Evolutionary conservation across 2,113 vertebrate species (phyloP).

Genomic region (Ageneiosus marmoratus): DNA sequence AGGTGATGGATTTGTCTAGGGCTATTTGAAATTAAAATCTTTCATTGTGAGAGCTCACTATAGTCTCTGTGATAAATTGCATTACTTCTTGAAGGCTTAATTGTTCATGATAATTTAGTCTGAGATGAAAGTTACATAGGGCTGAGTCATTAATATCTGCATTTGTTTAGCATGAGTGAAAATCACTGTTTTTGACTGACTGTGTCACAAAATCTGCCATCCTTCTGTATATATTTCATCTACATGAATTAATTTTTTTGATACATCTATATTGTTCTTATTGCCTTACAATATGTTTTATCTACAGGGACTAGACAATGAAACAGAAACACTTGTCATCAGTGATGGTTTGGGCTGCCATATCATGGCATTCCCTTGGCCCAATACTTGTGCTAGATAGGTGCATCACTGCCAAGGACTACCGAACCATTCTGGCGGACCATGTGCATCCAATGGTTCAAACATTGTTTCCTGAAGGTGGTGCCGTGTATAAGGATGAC

Average conservation of each 20-base stretch:
- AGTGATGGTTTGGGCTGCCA: too few relatives aligned
- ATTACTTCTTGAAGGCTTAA: slow-evolving; percentile 56
- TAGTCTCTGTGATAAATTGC: slow-evolving; percentile 48
- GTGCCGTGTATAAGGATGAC: too few relatives aligned
- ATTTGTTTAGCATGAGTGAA: slow-evolving; percentile 49
- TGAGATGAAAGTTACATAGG: slow-evolving; percentile 56
- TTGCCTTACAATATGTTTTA: not conserved
- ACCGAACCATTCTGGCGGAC: too few relatives aligned
- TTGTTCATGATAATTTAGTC: slow-evolving; percentile 56
- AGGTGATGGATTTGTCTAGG: slow-evolving; percentile 40
- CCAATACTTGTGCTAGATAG: too few relatives aligned
- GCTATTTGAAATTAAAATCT: slow-evolving; percentile 28
- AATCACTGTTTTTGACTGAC: slow-evolving; percentile 31
- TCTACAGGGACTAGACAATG: too few relatives aligned
- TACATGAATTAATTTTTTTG: not conserved
- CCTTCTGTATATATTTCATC: not conserved
- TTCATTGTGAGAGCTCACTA: slow-evolving; percentile 16
- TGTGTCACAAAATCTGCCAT: slow-evolving; percentile 1
- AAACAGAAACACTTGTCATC: too few relatives aligned
- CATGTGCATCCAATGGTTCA: too few relatives aligned
- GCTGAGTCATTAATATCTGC: slow-evolving; percentile 61
- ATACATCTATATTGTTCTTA: not conserved
- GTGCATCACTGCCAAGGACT: too few relatives aligned
- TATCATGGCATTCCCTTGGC: too few relatives aligned
- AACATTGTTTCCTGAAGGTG: too few relatives aligned